Base-by-base conservation (phyloP, 2,888 invertebrate genomes). In the Euplagia quadripunctaria region DNA sequence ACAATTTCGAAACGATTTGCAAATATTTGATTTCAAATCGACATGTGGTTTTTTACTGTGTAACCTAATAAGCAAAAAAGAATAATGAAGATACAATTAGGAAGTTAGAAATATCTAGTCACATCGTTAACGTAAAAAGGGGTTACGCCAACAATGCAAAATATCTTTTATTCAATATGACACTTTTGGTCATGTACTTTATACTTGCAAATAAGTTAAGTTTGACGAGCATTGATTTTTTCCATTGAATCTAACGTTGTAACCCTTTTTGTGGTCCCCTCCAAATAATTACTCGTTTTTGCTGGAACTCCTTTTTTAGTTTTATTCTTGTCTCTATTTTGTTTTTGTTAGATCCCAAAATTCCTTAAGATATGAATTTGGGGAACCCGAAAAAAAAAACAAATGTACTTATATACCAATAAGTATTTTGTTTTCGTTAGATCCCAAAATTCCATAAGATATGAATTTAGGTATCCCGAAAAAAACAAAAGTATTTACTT, bases 1-100 rank as follows among this genome's bases (percentile, higher is more conserved):
- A 88, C 89, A 90, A 92, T 91, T 93, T 89, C 86, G 79, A 90
- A 92, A 89, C 91, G 86, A 91, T 91, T 92, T 90, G 87, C 85
- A 84, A 89, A 89, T 87, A 90, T 89, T 90, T 87, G 83, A 90
- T 88, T 89, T 85, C 81, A 88, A 89, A 80, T 82, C 83, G 72
- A 77, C 64, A 76, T 76, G 55, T 73, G 43, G 55, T 61, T 58
- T 67, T 16, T 64, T 65, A 64, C 14, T 42, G n/a, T 70, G 41
- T 58, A 58, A 20, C 20, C 14, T 68, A 61, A 73, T 66, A 51
- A 69, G 73, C 16, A 68, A 43, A 72, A 52, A 71, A 61, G n/a
- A 41, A 17, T 16, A 69, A 42, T 68, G 14, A n/a, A 20, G 42
- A 43, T 8, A 31, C 61, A 14, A 58, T 58, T 20, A 11, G n/a